Conservation (phyloP, 2,797 vertebrate species). For the Geotrypetes seraphini region DNA sequence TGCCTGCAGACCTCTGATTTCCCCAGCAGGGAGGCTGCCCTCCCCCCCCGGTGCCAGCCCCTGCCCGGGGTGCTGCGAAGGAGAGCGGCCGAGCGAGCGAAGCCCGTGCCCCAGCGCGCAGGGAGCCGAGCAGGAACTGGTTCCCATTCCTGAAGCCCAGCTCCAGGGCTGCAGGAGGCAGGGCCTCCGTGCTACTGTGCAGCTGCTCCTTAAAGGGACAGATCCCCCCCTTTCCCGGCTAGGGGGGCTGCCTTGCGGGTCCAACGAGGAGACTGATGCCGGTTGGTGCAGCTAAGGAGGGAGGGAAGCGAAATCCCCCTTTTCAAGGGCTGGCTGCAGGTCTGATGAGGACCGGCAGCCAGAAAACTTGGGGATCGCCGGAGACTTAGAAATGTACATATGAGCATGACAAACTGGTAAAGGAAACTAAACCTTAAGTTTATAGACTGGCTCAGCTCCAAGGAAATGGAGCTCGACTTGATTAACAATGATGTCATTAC, state of each 20-base stretch:
- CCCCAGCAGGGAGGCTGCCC: conserved; percentile 11
- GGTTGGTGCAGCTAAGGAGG: background rate
- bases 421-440: too few species aligned
- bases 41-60: background rate
- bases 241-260: background rate
- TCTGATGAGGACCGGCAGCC: too few species aligned
- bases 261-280: background rate
- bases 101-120: too few species aligned
- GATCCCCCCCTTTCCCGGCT: background rate
- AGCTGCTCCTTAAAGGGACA: conserved; percentile 50
- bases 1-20: too few species aligned
- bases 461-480: too few species aligned
- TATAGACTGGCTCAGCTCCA: too few species aligned
- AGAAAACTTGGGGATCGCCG: too few species aligned
- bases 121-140: conserved; percentile 21
- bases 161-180: conserved; percentile 19
- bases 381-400: too few species aligned
- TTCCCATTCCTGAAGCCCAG: conserved; percentile 25
- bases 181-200: conserved; percentile 27
- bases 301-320: too few species aligned
- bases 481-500: too few species aligned
- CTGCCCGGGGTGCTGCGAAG: background rate
- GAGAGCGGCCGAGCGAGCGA: background rate
- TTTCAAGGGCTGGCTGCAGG: too few species aligned
- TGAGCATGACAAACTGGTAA: too few species aligned